A percentile compares a stretch with the other conserved stretches of the same genome.
Conservation (phyloP, 1,140 invertebrate genomes). For the Scaptodrosophila lebanonensis region DNA sequence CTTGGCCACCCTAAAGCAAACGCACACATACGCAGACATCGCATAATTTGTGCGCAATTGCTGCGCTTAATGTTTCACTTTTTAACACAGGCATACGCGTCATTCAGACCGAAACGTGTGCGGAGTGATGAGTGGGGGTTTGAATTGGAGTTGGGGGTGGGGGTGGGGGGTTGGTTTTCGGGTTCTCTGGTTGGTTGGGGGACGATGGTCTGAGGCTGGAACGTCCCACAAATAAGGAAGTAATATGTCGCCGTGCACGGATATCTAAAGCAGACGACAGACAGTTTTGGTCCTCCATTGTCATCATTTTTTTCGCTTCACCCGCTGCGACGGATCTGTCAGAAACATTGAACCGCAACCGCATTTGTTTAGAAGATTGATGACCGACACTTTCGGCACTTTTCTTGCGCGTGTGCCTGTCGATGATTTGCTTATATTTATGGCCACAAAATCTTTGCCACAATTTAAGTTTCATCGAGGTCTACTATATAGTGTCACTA, state of each 20-base stretch:
- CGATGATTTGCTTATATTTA: slow-evolving; percentile 68
- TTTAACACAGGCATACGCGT: no score
- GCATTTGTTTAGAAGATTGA: slow-evolving; percentile 68
- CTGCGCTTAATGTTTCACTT: slow-evolving; percentile 56
- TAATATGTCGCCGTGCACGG: slow-evolving; percentile 61
- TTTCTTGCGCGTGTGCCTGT: slow-evolving; percentile 11
- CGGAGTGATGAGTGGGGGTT: slow-evolving; percentile 13
- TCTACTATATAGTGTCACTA: slow-evolving; percentile 17
- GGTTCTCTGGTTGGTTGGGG: slow-evolving; percentile 1
- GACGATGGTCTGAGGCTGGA: slow-evolving; percentile 45
- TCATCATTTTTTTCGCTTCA: slow-evolving; percentile 2
- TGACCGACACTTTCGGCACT: slow-evolving; percentile 44
- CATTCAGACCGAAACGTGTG: no score
- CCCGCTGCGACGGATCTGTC: slow-evolving; percentile 36
- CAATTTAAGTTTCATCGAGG: slow-evolving; percentile 45
- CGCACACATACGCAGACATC: slow-evolving; percentile 4
- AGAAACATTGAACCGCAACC: slow-evolving; percentile 68
- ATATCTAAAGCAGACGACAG: slow-evolving; percentile 54
- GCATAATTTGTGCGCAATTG: slow-evolving; percentile 34
- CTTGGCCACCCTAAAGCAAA: no score
- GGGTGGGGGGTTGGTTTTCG: background rate
- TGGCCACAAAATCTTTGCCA: slow-evolving; percentile 44
- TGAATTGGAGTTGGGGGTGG: background rate
- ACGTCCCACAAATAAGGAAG: slow-evolving; percentile 70
- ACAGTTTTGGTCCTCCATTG: slow-evolving; percentile 2